Evolutionary conservation across 2,888 invertebrate genomes (phyloP), one percentile per base, ranked within the genome.

Genomic region (Mechanitis mazaeus): DNA sequence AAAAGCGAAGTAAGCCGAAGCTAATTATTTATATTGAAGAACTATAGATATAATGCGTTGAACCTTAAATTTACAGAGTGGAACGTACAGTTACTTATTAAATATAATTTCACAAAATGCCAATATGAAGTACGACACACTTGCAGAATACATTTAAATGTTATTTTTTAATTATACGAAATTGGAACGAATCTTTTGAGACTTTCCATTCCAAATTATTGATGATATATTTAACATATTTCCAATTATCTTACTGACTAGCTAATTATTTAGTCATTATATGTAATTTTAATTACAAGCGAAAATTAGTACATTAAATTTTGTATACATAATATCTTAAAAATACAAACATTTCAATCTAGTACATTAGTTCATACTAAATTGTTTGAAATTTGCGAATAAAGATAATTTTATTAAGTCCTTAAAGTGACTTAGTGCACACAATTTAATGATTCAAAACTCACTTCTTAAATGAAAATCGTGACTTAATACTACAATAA

Each of bases 111-210:
- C 55, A 59, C 61, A 60, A 87, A 87, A 87, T 88, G 87, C 87
- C 87, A 87, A 88, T 75, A 79, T 72, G 75, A 79, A 77, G 87
- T 88, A 88, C 87, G 87, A 87, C 87, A 84, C 67, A 71, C 70
- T 71, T 64, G 68, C 66, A 54, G 70, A 76, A 75, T 76, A 80
- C 72, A 70, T 74, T 77, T 77, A 64, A 74, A 59, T 64, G 57
- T 58, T 59, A 62, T 61, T 58, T 54, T 62, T 50, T 31, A 5
- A 35, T 5, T 35, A 2, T 5, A 5, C 6, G 6, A 5, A 35
- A 9, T 31, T 42, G 42, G 50, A 50, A 50, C 50, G 31, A 50
- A 31, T 50, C 3, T 31, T 7, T 50, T 50, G 50, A 31, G 28
- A 31, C 9, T 31, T 31, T 28, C 28, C 20, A 28, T 50, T 50